A percentile compares a stretch with the other conserved stretches of the same genome.
Evolutionary conservation across 2,797 vertebrate species (phyloP).

Genomic region (Podarcis siculus): DNA sequence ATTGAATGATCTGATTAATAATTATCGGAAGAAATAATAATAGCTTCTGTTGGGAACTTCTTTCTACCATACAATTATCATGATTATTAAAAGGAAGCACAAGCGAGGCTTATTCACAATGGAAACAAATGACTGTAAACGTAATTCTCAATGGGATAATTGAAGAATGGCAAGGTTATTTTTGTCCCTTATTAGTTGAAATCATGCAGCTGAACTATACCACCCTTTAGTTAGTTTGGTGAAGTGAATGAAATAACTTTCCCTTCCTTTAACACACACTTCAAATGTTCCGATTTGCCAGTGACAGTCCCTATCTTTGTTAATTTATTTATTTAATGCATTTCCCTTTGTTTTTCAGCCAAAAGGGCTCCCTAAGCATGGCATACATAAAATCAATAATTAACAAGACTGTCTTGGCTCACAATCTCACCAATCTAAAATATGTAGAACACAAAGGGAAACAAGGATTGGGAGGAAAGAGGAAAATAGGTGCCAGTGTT

Average conservation of each 20-base stretch:
- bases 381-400: too few species aligned
- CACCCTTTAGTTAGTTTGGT: neutral
- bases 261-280: neutral
- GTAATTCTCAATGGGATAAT: slow-evolving; percentile 21
- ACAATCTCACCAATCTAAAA: too few species aligned
- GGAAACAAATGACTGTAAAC: slow-evolving; percentile 4
- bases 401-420: too few species aligned
- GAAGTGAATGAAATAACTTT: too few species aligned
- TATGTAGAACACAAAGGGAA: too few species aligned
- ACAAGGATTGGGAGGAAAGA: too few species aligned
- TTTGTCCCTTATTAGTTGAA: neutral
- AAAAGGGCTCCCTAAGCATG: too few species aligned
- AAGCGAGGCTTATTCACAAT: slow-evolving; percentile 21
- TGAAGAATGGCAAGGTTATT: slow-evolving; percentile 25
- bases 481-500: too few species aligned
- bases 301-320: neutral
- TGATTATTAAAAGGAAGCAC: slow-evolving; percentile 25
- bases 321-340: too few species aligned
- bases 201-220: neutral
- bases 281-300: neutral
- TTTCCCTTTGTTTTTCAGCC: too few species aligned
- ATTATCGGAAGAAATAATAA: slow-evolving; percentile 34
- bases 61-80: slow-evolving; percentile 9
- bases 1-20: slow-evolving; percentile 24
- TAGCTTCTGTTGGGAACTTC: slow-evolving; percentile 18